A percentile compares a stretch with the other conserved stretches of the same genome.
These are phyloP conservation scores for Hippocampus abdominalis DNA, from an alignment of 2,113 vertebrate species.

Conservation along the genomic window DNA sequence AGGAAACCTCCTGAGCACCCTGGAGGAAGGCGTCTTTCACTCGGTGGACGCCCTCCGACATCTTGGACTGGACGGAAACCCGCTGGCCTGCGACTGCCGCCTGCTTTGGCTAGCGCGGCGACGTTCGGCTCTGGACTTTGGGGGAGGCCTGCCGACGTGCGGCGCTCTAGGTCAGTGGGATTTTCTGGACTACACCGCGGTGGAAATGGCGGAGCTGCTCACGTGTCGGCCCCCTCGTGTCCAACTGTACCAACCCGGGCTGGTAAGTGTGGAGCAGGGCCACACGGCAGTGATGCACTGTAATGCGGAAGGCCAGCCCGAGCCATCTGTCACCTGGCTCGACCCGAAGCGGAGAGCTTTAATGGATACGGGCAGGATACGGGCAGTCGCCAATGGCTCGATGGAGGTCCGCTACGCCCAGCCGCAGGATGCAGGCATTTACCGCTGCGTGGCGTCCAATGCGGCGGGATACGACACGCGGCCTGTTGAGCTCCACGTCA, in stretches of 20 bases:
- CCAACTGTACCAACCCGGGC: conserved; percentile 57
- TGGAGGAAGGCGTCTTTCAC: conserved; percentile 76
- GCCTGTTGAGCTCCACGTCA: conserved; percentile 70
- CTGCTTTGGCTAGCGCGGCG: conserved; percentile 79
- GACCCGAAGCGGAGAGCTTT: conserved; percentile 67
- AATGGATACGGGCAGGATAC: conserved; percentile 66
- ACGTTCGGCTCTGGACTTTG: conserved; percentile 66
- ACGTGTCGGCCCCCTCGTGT: conserved; percentile 77
- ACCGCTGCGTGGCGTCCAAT: conserved; percentile 80
- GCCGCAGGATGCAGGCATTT: conserved; percentile 75
- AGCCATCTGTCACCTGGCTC: conserved; percentile 76
- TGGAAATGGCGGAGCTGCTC: conserved; percentile 70
- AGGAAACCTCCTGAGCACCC: conserved; percentile 73
- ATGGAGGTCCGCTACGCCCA: conserved; percentile 80
- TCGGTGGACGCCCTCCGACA: conserved; percentile 70
- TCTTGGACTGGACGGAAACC: conserved; percentile 79
- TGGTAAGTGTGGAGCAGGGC: conserved; percentile 73
- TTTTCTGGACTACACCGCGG: conserved; percentile 72
- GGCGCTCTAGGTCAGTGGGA: conserved; percentile 58
- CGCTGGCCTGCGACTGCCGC: conserved; percentile 83
- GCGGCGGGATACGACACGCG: conserved; percentile 78
- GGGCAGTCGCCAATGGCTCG: conserved; percentile 72
- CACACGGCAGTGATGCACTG: conserved; percentile 74
- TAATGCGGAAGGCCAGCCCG: conserved; percentile 77
- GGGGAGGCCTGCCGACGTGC: conserved; percentile 66